A percentile compares a stretch with the other conserved stretches of the same genome.
Evolutionary conservation across 2,888 invertebrate species (phyloP).

Genomic region (Melanargia galathea): DNA sequence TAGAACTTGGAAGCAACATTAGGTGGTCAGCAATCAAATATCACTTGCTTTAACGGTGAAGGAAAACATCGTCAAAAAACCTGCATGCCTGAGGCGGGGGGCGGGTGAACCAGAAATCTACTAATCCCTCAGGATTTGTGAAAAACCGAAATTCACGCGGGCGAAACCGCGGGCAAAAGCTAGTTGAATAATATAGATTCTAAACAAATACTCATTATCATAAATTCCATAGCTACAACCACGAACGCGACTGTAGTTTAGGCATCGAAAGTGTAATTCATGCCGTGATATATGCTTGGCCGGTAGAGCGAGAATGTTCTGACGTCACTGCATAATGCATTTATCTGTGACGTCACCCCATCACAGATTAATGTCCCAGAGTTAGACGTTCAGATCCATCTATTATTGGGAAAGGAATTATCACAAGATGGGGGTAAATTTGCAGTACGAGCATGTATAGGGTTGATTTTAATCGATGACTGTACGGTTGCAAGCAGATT

Average conservation of each 20-base stretch:
- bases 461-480: background rate
- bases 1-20: too few species aligned
- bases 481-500: background rate
- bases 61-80: too few species aligned
- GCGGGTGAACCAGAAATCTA: too few species aligned
- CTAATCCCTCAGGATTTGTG: too few species aligned
- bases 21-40: too few species aligned
- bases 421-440: background rate
- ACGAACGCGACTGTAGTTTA: background rate
- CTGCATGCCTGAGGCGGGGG: too few species aligned
- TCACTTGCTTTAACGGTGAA: too few species aligned
- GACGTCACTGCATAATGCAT: conserved; percentile 20
- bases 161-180: too few species aligned
- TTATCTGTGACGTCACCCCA: conserved; percentile 13
- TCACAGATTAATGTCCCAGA: conserved; percentile 12
- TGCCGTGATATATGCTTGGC: conserved; percentile 21
- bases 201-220: background rate
- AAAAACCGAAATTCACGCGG: too few species aligned
- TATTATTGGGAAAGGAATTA: conserved; percentile 6
- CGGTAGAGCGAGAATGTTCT: conserved; percentile 19
- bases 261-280: conserved; percentile 13
- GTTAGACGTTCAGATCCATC: conserved; percentile 5
- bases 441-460: background rate
- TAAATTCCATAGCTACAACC: background rate
- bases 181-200: too few species aligned